Conservation (phyloP, 2,888 invertebrate species). For the Phytoseiulus persimilis region DNA sequence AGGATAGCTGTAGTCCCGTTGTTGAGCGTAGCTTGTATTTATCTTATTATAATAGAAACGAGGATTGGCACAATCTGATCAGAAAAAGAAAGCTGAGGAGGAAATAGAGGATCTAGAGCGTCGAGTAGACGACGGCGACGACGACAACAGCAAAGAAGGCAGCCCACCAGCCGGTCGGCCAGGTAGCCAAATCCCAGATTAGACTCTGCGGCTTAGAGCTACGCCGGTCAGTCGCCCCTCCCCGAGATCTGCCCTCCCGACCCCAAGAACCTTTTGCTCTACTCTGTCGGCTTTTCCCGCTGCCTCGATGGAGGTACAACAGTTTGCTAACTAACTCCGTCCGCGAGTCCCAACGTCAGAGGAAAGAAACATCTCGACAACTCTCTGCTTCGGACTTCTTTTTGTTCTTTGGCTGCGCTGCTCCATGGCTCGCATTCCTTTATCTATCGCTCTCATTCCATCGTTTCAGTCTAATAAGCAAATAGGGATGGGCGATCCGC, state of each 20-base stretch:
- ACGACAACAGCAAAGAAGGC: neutral
- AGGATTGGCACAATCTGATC: constrained; percentile 6
- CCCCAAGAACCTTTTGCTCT: neutral
- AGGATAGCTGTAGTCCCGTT: neutral
- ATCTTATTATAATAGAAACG: constrained; percentile 33
- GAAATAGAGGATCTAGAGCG: constrained; percentile 5
- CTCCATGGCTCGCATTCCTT: neutral
- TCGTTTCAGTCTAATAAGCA: constrained; percentile 5
- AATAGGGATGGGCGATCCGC: neutral
- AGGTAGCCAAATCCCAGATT: constrained; percentile 5
- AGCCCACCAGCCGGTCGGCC: neutral
- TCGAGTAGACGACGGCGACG: neutral
- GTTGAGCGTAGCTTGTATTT: constrained; percentile 11
- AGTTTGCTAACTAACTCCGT: neutral
- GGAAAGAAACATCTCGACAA: neutral
- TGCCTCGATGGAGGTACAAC: neutral
- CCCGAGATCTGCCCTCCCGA: neutral
- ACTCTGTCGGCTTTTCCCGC: neutral
- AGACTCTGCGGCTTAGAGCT: constrained; percentile 5
- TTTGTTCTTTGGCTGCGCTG: neutral
- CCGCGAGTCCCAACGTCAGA: neutral
- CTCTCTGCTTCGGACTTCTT: neutral
- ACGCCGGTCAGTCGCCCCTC: neutral
- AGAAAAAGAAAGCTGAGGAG: neutral
- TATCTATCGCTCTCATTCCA: constrained; percentile 5